Conservation (phyloP, 2,113 vertebrate species). For the Saguinus imperator region DNA sequence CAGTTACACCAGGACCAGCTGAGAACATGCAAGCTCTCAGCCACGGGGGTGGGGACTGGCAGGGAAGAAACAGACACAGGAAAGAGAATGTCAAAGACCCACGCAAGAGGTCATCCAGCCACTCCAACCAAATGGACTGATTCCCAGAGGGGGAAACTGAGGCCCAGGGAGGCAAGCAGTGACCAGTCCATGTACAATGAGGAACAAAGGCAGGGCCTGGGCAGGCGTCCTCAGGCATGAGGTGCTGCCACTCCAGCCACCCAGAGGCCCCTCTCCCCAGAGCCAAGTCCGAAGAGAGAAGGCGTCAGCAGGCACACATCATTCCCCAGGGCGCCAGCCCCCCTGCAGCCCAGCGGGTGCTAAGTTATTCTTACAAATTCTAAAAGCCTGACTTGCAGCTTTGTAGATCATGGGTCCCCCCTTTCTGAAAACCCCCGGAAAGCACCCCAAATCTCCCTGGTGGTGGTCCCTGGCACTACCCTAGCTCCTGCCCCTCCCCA, state of each 20-base stretch:
- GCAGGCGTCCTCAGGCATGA: fast-evolving
- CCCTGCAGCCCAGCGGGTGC: fast-evolving
- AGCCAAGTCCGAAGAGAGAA: not conserved
- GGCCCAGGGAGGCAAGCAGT: not conserved
- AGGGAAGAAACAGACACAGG: fast-evolving
- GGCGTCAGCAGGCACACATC: fast-evolving
- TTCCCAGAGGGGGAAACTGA: not conserved
- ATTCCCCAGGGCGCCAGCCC: fast-evolving
- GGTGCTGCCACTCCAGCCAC: not conserved
- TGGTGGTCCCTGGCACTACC: not conserved
- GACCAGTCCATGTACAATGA: fast-evolving
- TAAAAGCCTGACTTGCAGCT: too few relatives aligned
- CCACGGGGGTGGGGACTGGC: fast-evolving
- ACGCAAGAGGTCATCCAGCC: too few relatives aligned
- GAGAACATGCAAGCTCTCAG: not conserved
- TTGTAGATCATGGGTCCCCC: not conserved
- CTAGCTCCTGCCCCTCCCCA: too few relatives aligned
- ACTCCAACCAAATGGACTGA: not conserved
- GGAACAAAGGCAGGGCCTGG: not conserved
- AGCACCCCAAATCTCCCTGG: not conserved
- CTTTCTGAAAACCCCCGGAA: too few relatives aligned
- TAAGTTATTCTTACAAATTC: not conserved
- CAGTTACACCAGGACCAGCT: fast-evolving
- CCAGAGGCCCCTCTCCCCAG: not conserved
- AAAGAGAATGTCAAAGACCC: fast-evolving